phyloP scores from a whole-genome alignment of 2,888 invertebrate genomes.

The Tridacna gigas region DNA sequence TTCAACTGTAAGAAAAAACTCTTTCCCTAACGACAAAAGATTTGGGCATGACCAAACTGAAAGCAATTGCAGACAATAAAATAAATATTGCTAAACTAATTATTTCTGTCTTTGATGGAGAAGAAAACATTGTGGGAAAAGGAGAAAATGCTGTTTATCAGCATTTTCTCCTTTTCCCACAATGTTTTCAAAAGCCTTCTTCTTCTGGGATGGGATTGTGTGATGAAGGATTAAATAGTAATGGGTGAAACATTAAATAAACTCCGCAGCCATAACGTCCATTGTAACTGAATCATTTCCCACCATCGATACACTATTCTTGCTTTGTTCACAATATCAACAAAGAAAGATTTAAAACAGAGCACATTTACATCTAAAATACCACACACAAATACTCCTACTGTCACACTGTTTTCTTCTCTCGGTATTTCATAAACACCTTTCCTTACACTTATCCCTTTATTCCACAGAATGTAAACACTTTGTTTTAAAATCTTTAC shows the following conservation, averaged over 20 bases:
- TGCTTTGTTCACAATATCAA: conserved; percentile 21
- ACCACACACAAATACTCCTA: neutral
- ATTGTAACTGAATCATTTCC: no score
- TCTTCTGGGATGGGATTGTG: no score
- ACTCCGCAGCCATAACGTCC: no score
- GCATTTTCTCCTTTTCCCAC: neutral
- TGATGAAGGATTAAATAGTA: no score
- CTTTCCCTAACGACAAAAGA: neutral
- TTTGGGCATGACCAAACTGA: neutral
- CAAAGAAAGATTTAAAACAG: conserved; percentile 11
- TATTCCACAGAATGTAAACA: no score
- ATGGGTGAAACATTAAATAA: no score
- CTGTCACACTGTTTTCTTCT: no score
- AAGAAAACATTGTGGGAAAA: neutral
- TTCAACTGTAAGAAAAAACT: no score
- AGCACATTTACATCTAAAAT: conserved; percentile 16
- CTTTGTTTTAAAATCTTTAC: no score
- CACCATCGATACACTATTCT: neutral
- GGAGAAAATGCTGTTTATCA: conserved; percentile 4
- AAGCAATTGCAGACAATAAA: neutral
- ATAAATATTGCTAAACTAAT: neutral
- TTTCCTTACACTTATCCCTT: no score
- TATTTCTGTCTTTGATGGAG: neutral
- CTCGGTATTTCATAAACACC: no score
- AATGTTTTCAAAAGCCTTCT: no score